Conservation (phyloP, 2,797 vertebrate genomes). For the Crocodylus rhombifer region DNA sequence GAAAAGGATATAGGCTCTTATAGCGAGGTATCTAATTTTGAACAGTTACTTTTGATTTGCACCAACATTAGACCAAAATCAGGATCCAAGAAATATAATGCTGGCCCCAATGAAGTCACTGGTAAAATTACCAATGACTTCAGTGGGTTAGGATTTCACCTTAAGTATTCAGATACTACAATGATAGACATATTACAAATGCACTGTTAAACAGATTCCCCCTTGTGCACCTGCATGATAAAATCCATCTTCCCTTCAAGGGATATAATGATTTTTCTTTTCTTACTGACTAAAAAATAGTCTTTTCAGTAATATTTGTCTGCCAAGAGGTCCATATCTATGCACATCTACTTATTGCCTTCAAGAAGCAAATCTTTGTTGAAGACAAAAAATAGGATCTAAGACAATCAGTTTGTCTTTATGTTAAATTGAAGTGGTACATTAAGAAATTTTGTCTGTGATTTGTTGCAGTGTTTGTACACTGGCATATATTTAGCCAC, state of each 20-base stretch:
- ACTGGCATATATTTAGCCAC: not conserved
- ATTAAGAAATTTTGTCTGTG: not conserved
- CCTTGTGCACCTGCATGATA: not conserved
- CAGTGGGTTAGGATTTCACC: not conserved
- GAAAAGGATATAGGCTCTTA: not conserved
- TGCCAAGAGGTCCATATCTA: not conserved
- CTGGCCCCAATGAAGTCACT: not conserved
- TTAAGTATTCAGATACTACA: rapidly evolving
- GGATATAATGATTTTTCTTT: rapidly evolving
- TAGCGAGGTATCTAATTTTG: not conserved
- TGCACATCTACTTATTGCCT: rapidly evolving
- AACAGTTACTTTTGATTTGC: not conserved
- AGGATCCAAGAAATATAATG: not conserved
- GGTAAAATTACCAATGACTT: not conserved
- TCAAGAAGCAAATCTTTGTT: not conserved
- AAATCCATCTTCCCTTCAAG: not conserved
- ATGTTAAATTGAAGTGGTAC: not conserved
- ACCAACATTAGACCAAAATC: not conserved
- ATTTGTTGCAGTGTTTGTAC: not conserved
- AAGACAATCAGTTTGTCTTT: not conserved
- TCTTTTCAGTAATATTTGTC: not conserved
- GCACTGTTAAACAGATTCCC: not conserved
- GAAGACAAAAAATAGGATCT: not conserved
- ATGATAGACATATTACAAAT: rapidly evolving
- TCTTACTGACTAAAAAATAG: not conserved